These are phyloP conservation scores for Crossocerus cetratus DNA, from an alignment of 2,888 invertebrate genomes.

Conservation along the genomic window DNA sequence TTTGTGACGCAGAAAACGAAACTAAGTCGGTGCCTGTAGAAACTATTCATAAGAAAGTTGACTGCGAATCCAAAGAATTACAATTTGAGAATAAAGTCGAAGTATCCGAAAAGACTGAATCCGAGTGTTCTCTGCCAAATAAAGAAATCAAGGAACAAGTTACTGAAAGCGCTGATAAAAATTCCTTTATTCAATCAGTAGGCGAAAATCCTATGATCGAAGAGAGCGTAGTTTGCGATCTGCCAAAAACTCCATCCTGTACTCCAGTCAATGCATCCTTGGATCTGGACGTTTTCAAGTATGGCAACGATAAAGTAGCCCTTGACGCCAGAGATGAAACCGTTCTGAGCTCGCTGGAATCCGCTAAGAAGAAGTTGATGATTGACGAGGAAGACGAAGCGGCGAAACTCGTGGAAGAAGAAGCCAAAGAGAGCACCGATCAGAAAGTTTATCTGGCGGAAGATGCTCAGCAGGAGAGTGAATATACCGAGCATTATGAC, in stretches of 20 bases:
- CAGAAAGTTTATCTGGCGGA: conserved; percentile 36
- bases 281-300: conserved; percentile 23
- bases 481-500: conserved; percentile 74
- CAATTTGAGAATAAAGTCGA: neutral
- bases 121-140: neutral
- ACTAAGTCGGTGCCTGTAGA: neutral
- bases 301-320: conserved; percentile 13
- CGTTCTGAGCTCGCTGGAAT: conserved; percentile 39
- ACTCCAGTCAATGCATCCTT: conserved; percentile 48
- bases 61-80: neutral
- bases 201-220: neutral
- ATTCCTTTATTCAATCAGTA: neutral
- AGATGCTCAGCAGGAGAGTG: conserved; percentile 40
- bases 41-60: neutral
- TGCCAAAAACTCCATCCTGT: conserved; percentile 54
- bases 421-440: conserved; percentile 10
- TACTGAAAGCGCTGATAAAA: neutral
- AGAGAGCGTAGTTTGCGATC: conserved; percentile 12
- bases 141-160: neutral
- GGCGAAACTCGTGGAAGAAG: conserved; percentile 17
- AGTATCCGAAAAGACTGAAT: too few relatives aligned
- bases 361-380: conserved; percentile 32
- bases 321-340: conserved; percentile 18
- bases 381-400: conserved; percentile 20
- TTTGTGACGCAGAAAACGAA: neutral